Base-by-base conservation (phyloP, 2,888 invertebrate species). In the Nineta flava region DNA sequence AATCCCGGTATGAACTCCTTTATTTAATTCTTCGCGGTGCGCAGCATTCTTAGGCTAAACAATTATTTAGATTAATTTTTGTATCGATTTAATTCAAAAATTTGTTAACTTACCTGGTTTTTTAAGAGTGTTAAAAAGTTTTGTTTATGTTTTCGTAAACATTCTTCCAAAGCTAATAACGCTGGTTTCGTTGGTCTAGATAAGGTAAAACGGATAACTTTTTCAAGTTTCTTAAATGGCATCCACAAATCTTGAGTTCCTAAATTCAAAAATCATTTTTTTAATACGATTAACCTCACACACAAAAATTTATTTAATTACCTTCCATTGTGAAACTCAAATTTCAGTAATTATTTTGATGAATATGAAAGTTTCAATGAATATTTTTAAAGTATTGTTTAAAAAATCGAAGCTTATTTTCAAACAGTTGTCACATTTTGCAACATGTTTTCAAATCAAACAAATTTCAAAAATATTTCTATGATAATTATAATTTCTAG, bases 121-220 rank as follows among this genome's bases (percentile, higher is more conserved):
- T 85, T 84, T 45, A 94, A 70, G 3, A 94, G 71, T 9, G 84
- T 79, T 16, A 87, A 73, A 62, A 95, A 94, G 62, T 85, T 87
- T 59, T 90, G 87, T 62, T 88, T 87, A 61, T 91, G 85, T 61
- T 83, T 79, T 50, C 83, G 73, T 16, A 94, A 67, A 10, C 78
- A 74, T 46, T 81, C 75, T 65, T 92, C 91, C 58, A 92, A 77
- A 52, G 81, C 77, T 16, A 78, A 75, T 60, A 77, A 78, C 4
- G 74, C 75, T 26, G 73, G 72, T 9, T 72, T 70, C 46, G 69
- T 71, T 31, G 79, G 74, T 47, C 75, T 73, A 7, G 76, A 72
- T 32, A 87, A 69, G 57, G 81, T 77, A 50, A 75, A 74, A 59
- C 83, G 83, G 40, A 87, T 79, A 46, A 81, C 73, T 26, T 71